These are phyloP conservation scores for Hippocampus guttulatus DNA, from an alignment of 2,113 vertebrate genomes.

Conservation along the genomic window DNA sequence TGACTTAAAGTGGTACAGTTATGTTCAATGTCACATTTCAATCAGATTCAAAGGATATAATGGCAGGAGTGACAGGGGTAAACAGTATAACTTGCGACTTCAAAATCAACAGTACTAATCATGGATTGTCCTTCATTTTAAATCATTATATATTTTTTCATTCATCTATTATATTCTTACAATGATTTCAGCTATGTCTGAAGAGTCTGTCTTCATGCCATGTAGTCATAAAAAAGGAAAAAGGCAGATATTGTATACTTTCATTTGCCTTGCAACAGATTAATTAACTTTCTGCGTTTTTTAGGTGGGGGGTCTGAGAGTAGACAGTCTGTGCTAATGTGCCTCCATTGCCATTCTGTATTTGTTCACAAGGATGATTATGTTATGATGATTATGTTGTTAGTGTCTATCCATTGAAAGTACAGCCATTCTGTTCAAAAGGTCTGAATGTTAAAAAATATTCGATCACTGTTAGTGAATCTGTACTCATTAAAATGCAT, in stretches of 20 bases:
- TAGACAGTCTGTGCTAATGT: slow-evolving; percentile 4
- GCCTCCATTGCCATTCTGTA: slow-evolving; percentile 6
- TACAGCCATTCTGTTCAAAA: not conserved
- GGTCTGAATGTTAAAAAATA: not conserved
- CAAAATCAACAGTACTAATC: not conserved
- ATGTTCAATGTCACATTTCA: slow-evolving; percentile 39
- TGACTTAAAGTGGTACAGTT: slow-evolving; percentile 34
- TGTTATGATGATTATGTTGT: not conserved
- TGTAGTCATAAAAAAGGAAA: slow-evolving; percentile 21
- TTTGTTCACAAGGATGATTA: not conserved
- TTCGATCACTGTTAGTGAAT: not conserved
- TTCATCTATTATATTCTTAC: not conserved
- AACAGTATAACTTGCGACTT: not conserved
- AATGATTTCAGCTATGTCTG: not conserved
- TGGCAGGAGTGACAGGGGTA: slow-evolving; percentile 10
- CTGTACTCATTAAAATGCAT: not conserved
- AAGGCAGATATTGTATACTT: slow-evolving; percentile 22
- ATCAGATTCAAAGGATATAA: slow-evolving; percentile 18
- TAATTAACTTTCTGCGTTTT: slow-evolving; percentile 20
- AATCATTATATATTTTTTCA: not conserved
- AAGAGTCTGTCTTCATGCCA: slow-evolving; percentile 17
- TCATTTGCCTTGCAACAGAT: slow-evolving; percentile 43
- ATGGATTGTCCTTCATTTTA: not conserved
- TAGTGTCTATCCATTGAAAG: not conserved
- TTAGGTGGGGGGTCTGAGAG: slow-evolving; percentile 7